Base-by-base conservation (phyloP, 92 coral and sea anemone species). In the Micromussa lordhowensis region DNA sequence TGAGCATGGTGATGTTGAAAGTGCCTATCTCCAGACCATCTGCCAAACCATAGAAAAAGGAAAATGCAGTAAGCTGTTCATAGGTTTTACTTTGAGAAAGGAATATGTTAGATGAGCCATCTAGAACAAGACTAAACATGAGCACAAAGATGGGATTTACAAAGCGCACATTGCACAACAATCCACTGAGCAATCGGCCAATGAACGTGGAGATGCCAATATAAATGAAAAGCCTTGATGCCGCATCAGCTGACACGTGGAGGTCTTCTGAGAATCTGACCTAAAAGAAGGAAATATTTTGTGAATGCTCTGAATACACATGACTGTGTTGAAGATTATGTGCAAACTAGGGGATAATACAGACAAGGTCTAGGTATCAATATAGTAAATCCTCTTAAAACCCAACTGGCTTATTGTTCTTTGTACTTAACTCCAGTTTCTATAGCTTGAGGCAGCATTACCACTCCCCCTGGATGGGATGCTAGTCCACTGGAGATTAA, bases 141-240 rank as follows among this genome's bases (percentile, higher is more conserved):
- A 79, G 86, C 6, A 90, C 81, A 24, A 44, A 71, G 68, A 83
- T 13, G 12, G 93, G 89, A 71, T 90, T 90, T 5, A 92, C 68
- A 61, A 83, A 34, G 19, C 80, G 85, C 49, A 81, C 80, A 89
- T 91, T 92, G 35, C 93, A 88, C 73, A 94, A 21, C 29, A 88
- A 38, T 35, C 97, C 97, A 22, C 92, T 81, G 49, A 90, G 74
- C 26, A 93, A 73, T 24, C 94, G 93, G 36, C 91, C 95, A 30
- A 92, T 10, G 63, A 94, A 92, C 22, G 94, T 87, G 5, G 92
- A 44, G 22, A 92, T 85, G 49, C 97, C 97, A 77, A 92, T 88
- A 66, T 90, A 94, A 58, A 94, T 88, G 54, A 94, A 92, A 28
- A 94, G 88, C 83, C 64, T 77, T 29, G 97, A 90, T 21, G 97